Evolutionary conservation across 2,797 vertebrate genomes (phyloP).

Genomic region (Rhinoraja longicauda): DNA sequence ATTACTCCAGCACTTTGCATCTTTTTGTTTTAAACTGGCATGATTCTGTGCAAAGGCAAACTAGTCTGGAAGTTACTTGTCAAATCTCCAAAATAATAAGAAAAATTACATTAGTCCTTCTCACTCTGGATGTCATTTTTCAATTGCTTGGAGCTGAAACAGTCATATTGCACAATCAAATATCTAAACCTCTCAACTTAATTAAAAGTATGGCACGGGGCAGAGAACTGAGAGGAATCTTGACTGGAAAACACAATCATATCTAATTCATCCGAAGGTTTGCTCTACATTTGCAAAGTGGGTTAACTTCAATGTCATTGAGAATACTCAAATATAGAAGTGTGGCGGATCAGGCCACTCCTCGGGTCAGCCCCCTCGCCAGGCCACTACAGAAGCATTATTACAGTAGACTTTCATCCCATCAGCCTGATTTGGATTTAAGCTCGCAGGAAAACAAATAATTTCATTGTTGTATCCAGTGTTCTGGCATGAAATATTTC

Average conservation of each 20-base stretch:
- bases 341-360: too few species aligned
- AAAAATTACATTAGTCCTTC: too few species aligned
- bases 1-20: too few species aligned
- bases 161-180: too few species aligned
- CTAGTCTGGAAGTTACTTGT: too few species aligned
- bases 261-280: not conserved
- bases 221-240: not conserved
- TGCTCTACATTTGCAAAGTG: not conserved
- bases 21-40: too few species aligned
- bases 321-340: not conserved
- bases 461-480: not conserved
- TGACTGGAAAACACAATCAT: not conserved
- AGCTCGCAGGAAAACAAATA: not conserved
- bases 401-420: not conserved
- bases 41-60: too few species aligned
- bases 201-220: not conserved
- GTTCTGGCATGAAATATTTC: not conserved
- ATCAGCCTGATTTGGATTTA: not conserved
- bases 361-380: too few species aligned
- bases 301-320: not conserved
- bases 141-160: too few species aligned
- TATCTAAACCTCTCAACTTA: not conserved
- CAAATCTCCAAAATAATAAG: too few species aligned
- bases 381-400: too few species aligned
- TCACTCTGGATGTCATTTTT: too few species aligned